Evolutionary conservation across 1,140 invertebrate species (phyloP).

Genomic region (Lasioglossum baleicum): DNA sequence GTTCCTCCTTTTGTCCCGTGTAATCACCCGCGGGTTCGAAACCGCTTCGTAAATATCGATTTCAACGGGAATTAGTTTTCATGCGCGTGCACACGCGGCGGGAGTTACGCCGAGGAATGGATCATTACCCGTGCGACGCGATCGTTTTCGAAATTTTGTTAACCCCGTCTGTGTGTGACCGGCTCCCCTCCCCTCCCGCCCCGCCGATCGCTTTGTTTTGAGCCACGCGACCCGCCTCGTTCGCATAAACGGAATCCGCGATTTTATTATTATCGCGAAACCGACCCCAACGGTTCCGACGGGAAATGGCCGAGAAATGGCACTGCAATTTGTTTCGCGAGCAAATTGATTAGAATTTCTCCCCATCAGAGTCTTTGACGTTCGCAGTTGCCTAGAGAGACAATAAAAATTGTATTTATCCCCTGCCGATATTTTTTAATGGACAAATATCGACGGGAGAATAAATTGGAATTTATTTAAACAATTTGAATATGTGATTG

Average conservation of each 20-base stretch:
- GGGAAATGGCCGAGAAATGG: too few relatives aligned
- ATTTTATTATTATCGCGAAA: background rate
- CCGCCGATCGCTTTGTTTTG: background rate
- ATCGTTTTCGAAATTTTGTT: background rate
- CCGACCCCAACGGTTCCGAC: too few relatives aligned
- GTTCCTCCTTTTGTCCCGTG: background rate
- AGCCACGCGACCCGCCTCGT: background rate
- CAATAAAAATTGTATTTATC: too few relatives aligned
- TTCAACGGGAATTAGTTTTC: background rate
- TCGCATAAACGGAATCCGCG: background rate
- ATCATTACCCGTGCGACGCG: background rate
- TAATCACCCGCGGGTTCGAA: background rate
- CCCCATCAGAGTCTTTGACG: too few relatives aligned
- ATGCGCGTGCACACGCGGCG: background rate
- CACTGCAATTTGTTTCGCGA: too few relatives aligned
- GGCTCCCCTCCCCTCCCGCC: too few relatives aligned
- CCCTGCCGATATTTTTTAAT: too few relatives aligned
- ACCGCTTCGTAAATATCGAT: conserved; percentile 4
- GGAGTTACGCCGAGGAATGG: background rate
- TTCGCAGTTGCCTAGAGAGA: too few relatives aligned
- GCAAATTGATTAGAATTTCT: too few relatives aligned
- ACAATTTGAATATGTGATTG: too few relatives aligned
- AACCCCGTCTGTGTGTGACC: background rate
- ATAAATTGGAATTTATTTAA: too few relatives aligned
- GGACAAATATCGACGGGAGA: too few relatives aligned